Evolutionary conservation across 2,888 invertebrate genomes (phyloP).

Genomic region (Nasonia oneida): DNA sequence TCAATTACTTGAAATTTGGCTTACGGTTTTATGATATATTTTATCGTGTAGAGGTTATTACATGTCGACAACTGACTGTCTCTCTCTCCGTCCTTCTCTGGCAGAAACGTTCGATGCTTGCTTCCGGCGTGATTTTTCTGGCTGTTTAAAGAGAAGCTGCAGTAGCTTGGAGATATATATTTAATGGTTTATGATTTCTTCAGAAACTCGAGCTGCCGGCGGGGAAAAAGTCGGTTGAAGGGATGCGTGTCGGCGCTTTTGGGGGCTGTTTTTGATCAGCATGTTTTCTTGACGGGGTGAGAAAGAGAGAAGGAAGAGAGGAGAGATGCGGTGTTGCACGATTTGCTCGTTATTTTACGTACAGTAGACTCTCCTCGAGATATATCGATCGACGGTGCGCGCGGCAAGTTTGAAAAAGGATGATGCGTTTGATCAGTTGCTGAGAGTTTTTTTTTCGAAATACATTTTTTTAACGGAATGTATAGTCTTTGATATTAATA

Average conservation of each 20-base stretch:
- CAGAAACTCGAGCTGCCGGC: no score
- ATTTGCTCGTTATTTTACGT: background rate
- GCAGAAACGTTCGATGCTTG: background rate
- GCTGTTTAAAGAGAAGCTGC: background rate
- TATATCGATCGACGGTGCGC: background rate
- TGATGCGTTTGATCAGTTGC: no score
- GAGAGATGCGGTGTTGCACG: slow-evolving; percentile 7
- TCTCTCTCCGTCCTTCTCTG: background rate
- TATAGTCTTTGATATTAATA: no score
- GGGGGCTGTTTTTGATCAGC: background rate
- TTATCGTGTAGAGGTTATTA: background rate
- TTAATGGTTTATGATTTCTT: background rate
- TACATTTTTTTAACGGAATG: no score
- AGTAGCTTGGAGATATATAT: background rate
- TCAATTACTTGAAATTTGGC: background rate
- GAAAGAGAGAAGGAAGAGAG: background rate
- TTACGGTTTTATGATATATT: background rate
- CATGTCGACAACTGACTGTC: background rate
- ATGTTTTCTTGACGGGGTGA: background rate
- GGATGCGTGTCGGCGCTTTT: background rate
- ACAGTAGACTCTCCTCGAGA: background rate
- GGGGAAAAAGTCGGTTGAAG: background rate
- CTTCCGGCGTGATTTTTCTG: background rate
- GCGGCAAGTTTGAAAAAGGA: background rate
- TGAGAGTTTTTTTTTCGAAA: no score